Base-by-base conservation (phyloP, 2,888 invertebrate species). In the Drosophila meridiana region DNA sequence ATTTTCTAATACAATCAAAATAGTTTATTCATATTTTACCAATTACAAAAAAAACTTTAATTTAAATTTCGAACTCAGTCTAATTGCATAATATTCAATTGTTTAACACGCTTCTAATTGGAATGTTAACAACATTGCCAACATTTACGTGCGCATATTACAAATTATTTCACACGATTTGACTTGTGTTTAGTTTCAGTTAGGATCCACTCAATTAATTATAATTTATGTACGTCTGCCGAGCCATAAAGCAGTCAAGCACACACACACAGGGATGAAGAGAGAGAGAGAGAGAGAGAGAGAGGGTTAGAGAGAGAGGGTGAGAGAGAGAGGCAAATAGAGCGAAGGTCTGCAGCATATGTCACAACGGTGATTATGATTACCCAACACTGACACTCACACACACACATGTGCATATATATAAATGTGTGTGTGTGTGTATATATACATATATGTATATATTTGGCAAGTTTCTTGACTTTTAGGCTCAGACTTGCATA, bases 121-220 rank as follows among this genome's bases (percentile, higher is more conserved):
- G 20, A 68, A 56, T 50, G 63, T 56, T 38, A 38, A 57, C 69
- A 57, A 60, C 53, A 30, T 47, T 60, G 26, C 20, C 57, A 47
- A 28, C 34, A 71, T 42, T 45, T 36, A 28, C 36, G 32, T 36
- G 40, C 57, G 13, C 57, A 57, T 38, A 30, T 28, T 40, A 32
- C 57, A 73, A 80, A 88, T 83, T 88, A 86, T 78, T 75, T 73
- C 87, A 72, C 87, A 75, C 78, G 73, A 81, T 86, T 84, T 89
- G 57, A 53, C 73, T 57, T 76, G 73, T 76, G 75, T 76, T 85
- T 72, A 59, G 70, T 63, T 67, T 34, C 65, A 55, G 40, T 67
- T 63, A 66, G 45, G 52, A 80, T 71, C 53, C 72, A 81, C 82
- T 89, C 78, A 71, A 87, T 89, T 89, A 89, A 87, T 87, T 78